Base-by-base conservation (phyloP, 2,888 invertebrate genomes). In the Rhorus exstirpatorius region DNA sequence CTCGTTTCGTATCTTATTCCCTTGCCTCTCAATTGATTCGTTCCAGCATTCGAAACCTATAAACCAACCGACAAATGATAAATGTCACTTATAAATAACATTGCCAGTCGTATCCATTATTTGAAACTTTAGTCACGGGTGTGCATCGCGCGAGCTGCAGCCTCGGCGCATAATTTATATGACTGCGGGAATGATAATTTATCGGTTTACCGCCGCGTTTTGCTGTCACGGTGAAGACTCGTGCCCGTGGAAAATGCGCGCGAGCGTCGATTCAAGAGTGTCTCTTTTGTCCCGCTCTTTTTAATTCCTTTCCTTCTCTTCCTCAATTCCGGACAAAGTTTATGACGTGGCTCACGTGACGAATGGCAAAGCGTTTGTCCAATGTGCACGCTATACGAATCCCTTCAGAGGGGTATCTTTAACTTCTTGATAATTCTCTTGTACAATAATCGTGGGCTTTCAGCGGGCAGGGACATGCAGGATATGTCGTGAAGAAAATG, bases 71-170 rank as follows among this genome's bases (percentile, higher is more conserved):
- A 78, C 72, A 55, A 74, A 78, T 81, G 81, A 81, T 78, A 78
- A 81, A 81, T 78, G 78, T 74, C 72, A 81, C 72, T 81, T 81
- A 81, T 81, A 81, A 81, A 81, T 81, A 81, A 81, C 53, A 60
- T 24, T 53, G 78, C 74, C 74, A 81, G 77, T 74, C 67, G 63
- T 74, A 81, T 78, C 77, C 81, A 78, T 81, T 74, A 81, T 81
- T 81, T 55, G 81, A 61, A 74, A 81, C 68, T 78, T n/a, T 81
- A 81, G 81, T 81, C 81, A 78, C 81, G 74, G 81, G 53, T 68
- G 67, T 78, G 78, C 61, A 65, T 77, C 60, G 72, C 74, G 65
- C 76, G 65, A 67, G 81, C 72, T 53, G 77, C 72, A 72, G 72
- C 78, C 81, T 63, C 72, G 78, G 74, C 78, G 78, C 68, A 81